Base-by-base conservation (phyloP, 2,888 invertebrate species). In the Tillus elongatus region DNA sequence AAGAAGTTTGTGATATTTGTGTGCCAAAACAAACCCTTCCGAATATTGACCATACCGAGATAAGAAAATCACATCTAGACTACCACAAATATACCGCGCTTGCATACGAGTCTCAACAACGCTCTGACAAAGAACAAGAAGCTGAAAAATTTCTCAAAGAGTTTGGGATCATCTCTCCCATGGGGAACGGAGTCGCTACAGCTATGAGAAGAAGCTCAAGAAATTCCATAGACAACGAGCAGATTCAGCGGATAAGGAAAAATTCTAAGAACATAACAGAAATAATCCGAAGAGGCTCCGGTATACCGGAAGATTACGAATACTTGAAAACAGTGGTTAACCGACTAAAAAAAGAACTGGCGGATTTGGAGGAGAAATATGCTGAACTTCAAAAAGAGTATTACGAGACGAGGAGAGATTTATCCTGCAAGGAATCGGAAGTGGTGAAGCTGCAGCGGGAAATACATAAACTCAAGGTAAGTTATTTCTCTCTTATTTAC, bases 401-500 rank as follows among this genome's bases (percentile, higher is more conserved):
- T 37, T 60, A 63, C 13, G 68, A 71, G 16, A 67, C 75, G 16
- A 69, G 69, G 47, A 71, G 73, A 47, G 64, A 72, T 37, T 61
- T 79, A 29, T 66, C 66, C 35, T 62, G 60, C 27, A 70, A 72
- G 40, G 77, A 78, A 42, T 65, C 68, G 26, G 75, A 77, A 56
- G 69, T 81, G 33, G 53, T 69, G 24, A 71, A 73, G 49, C 62
- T 82, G 29, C 74, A 77, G 55, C 67, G 79, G 36, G 82, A 83
- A 63, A 73, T 81, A 35, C 78, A 82, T 60, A 82, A 82, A 60
- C 62, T 81, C 31, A 78, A 76, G 72, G 77, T 77, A 58, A 66
- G 52, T 39, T 19, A 4, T 19, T 19, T 8, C 6, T 8, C 24
- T 19, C n/a, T 19, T 19, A 19, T n/a, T 19, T n/a, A n/a, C n/a